These are phyloP conservation scores for Melitaea cinxia DNA, from an alignment of 1,140 invertebrate species.

Conservation along the genomic window DNA sequence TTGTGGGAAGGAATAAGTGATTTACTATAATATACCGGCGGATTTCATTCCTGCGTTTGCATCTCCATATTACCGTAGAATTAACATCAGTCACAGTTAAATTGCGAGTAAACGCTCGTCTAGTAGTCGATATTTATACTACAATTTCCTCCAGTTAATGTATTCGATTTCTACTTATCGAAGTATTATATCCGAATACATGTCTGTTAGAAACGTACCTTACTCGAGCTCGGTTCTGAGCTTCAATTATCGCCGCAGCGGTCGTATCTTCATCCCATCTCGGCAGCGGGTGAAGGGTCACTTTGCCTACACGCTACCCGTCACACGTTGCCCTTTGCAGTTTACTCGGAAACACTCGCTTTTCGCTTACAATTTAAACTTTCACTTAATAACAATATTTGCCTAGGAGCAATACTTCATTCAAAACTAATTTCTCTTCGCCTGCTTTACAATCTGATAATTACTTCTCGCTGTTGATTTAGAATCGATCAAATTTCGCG, in stretches of 20 bases:
- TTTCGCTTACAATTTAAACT: slow-evolving; percentile 56
- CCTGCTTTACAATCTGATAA: slow-evolving; percentile 42
- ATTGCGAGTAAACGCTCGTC: neutral
- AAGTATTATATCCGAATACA: slow-evolving; percentile 25
- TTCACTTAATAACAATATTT: slow-evolving; percentile 54
- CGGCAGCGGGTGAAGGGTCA: slow-evolving; percentile 45
- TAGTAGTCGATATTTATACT: slow-evolving; percentile 18
- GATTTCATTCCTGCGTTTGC: neutral
- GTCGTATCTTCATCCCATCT: slow-evolving; percentile 36
- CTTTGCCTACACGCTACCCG: slow-evolving; percentile 51
- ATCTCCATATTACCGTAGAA: neutral
- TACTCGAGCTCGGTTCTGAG: neutral
- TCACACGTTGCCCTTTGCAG: slow-evolving; percentile 47
- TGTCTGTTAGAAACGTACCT: slow-evolving; percentile 19
- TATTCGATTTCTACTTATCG: slow-evolving; percentile 31
- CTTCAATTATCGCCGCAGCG: slow-evolving; percentile 23
- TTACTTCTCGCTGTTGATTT: slow-evolving; percentile 31
- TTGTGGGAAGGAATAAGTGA: neutral
- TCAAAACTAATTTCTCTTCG: slow-evolving; percentile 34
- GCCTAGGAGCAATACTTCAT: slow-evolving; percentile 40
- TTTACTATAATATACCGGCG: neutral
- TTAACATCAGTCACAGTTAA: neutral
- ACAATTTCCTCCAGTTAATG: slow-evolving; percentile 24
- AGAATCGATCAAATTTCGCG: slow-evolving; percentile 12
- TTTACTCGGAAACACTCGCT: slow-evolving; percentile 46